Base-by-base conservation (phyloP, 2,113 vertebrate species). In the Otus sunia region DNA sequence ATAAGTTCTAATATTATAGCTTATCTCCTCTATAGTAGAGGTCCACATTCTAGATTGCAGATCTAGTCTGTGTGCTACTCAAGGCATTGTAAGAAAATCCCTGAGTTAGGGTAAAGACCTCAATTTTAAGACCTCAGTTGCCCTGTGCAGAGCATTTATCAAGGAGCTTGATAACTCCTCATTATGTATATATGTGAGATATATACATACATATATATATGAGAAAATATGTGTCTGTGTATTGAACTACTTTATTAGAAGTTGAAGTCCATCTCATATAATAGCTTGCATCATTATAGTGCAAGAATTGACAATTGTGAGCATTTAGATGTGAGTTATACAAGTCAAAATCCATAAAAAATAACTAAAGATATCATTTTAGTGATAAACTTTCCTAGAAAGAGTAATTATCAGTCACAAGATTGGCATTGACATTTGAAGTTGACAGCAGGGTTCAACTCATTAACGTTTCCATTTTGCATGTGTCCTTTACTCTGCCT, bases 381-480 rank as follows among this genome's bases (percentile, higher is more conserved):
- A 22, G 39, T 29, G 67, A 45, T 56, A 64, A 92, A 47, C 55
- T 78, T 91, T 93, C 58, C 62, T 89, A 43, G 56, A 93, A 95
- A 80, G 66, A 94, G 14, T 67, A 80, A 81, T 77, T 72, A 72
- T 34, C 82, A 66, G 21, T 88, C 58, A 56, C 29, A 52, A 41
- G 63, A 47, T 80, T 0, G 0, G 15, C 1, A 0, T 39, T 92
- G 93, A 93, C 79, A 93, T 94, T 90, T 78, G 43, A 68, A 87
- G 64, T 67, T 88, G 80, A 62, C 75, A 77, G 55, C 36, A 45
- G 47, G 59, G 87, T 94, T 92, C 58, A 74, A 50, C 82, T 92
- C 74, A 88, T 95, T 87, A 81, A 52, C 4, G 34, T 93, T 97
- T 96, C 67, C 41, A 59, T 87, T 87, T 92, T 80, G 37, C 68